Conservation (phyloP, 2,888 invertebrate species). For the Cryptus viduatorius region DNA sequence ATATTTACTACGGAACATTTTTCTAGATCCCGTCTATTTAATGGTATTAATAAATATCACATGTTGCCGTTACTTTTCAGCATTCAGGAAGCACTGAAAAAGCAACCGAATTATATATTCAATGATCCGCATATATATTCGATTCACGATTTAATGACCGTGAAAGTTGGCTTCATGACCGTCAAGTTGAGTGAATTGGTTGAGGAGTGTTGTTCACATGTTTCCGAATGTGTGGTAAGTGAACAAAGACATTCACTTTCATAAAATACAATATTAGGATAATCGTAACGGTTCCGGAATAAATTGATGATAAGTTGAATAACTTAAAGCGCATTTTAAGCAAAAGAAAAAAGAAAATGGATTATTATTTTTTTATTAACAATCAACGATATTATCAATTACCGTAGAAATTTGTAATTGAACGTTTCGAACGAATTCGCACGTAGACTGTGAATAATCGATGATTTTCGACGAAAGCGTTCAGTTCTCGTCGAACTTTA, state of each 20-base stretch:
- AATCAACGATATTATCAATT: too few relatives aligned
- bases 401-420: not conserved
- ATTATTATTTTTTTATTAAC: too few relatives aligned
- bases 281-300: not conserved
- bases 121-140: conserved; percentile 90
- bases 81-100: conserved; percentile 86
- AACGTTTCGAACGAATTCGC: not conserved
- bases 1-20: not conserved
- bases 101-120: conserved; percentile 87
- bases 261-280: not conserved
- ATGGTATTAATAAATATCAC: not conserved
- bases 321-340: too few relatives aligned
- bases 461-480: too few relatives aligned
- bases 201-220: conserved; percentile 87
- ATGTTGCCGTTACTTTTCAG: conserved; percentile 82
- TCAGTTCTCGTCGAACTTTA: too few relatives aligned
- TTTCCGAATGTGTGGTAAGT: conserved; percentile 87
- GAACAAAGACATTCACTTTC: not conserved
- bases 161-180: conserved; percentile 88
- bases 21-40: not conserved
- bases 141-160: conserved; percentile 89
- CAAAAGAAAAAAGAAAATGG: too few relatives aligned
- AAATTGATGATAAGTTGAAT: too few relatives aligned
- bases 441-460: not conserved
- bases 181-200: conserved; percentile 87